Percentiles rank a stretch among this genome's conserved stretches.
These are phyloP conservation scores for Mesoclemmys tuberculata DNA, from an alignment of 2,113 vertebrate genomes.

Conservation along the genomic window DNA sequence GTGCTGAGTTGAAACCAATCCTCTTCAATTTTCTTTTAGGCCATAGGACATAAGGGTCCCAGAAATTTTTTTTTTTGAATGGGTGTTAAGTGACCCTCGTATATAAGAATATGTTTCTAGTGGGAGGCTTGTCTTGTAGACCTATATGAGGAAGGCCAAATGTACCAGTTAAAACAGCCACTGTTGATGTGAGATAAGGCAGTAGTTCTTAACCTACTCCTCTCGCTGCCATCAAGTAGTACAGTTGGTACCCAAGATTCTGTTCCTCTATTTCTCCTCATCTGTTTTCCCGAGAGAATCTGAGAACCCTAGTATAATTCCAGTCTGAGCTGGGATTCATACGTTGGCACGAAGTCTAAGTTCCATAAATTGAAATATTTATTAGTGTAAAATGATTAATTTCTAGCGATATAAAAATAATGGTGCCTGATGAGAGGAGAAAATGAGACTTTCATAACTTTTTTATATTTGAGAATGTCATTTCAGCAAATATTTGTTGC, in stretches of 20 bases:
- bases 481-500: background rate
- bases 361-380: too few relatives aligned
- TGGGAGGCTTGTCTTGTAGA: background rate
- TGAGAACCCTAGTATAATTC: background rate
- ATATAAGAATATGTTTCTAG: background rate
- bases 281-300: background rate
- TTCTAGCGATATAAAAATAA: background rate
- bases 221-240: too few relatives aligned
- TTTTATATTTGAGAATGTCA: background rate
- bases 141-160: background rate
- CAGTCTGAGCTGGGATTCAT: background rate
- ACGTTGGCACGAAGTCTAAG: background rate
- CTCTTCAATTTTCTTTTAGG: background rate
- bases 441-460: background rate
- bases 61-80: background rate
- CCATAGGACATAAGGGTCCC: accelerated
- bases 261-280: background rate
- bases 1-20: background rate
- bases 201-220: too few relatives aligned
- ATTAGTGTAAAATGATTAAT: background rate
- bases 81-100: background rate
- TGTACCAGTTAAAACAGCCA: background rate
- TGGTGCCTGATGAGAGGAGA: background rate
- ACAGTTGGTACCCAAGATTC: background rate
- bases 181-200: background rate